Base-by-base conservation (phyloP, 2,888 invertebrate genomes). In the Arctia plantaginis region DNA sequence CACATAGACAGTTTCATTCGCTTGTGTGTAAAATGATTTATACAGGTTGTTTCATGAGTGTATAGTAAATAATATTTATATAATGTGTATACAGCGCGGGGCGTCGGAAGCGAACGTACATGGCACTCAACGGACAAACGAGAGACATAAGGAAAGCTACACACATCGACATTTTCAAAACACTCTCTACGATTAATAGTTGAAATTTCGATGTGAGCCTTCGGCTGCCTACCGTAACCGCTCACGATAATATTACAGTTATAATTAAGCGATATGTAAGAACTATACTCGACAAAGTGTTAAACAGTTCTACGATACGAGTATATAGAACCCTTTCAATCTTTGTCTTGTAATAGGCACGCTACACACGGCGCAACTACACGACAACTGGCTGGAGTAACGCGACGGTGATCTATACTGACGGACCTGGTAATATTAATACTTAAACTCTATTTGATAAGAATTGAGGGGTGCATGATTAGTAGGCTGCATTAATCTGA, bases 181-280 rank as follows among this genome's bases (percentile, higher is more conserved):
- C 18, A 44, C 3, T 64, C 44, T 20, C 20, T 47, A 47, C 47
- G 18, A 47, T 47, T 18, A 13, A 20, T 35, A 41, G 35, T 66
- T 39, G 23, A 27, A 67, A 33, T 30, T 41, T n/a, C 39, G 33
- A 66, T 59, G 59, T 66, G 51, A 68, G 67, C 68, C n/a, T 71
- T 35, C n/a, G 44, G 77, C n/a, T 4, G 62, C 35, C 77, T 23
- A 74, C 13, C 67, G 71, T 69, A 64, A 27, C 70, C 75, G 68
- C 76, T 73, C 76, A 74, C 62, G 68, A 66, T 72, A 23, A 75
- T 47, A 78, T 81, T 70, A 76, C 72, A 79, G 73, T 69, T 66
- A 83, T 75, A 80, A 77, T 80, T 83, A 81, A 80, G 80, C 75
- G 73, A 80, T 75, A 80, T 77, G 71, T 75, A 72, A 75, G 47